Evolutionary conservation across 2,113 vertebrate genomes (phyloP).

Genomic region (Indicator indicator): DNA sequence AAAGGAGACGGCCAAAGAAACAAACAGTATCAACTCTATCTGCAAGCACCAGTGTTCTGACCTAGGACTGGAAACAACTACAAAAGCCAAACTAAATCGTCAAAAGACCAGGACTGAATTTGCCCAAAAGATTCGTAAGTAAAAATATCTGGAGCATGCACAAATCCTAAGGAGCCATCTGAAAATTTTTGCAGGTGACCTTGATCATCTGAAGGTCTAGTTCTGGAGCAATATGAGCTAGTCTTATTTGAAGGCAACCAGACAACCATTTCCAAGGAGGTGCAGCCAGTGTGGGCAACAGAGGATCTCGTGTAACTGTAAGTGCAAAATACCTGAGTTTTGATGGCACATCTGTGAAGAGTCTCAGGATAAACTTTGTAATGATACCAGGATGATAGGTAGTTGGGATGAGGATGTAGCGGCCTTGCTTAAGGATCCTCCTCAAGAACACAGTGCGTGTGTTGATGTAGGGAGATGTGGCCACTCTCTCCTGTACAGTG

Average conservation of each 20-base stretch:
- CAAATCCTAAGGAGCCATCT: background rate
- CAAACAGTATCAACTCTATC: background rate
- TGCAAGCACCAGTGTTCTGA: background rate
- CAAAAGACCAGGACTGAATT: background rate
- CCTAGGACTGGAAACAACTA: background rate
- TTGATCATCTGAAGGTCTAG: background rate
- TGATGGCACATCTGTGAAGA: conserved; percentile 87
- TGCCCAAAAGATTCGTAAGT: background rate
- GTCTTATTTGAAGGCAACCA: background rate
- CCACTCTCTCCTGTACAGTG: conserved; percentile 81
- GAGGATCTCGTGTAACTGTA: background rate
- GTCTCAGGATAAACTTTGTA: conserved; percentile 85
- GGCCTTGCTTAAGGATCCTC: conserved; percentile 79
- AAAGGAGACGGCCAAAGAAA: background rate
- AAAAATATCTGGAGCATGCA: background rate
- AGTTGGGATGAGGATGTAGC: conserved; percentile 88
- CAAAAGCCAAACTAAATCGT: background rate
- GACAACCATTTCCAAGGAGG: background rate
- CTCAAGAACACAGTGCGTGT: conserved; percentile 86
- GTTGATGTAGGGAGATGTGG: conserved; percentile 86
- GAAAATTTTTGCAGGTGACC: background rate
- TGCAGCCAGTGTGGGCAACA: background rate
- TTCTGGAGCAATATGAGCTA: background rate
- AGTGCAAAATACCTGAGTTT: conserved; percentile 80
- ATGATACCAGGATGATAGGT: conserved; percentile 79